Percentiles rank a stretch among this genome's conserved stretches.
phyloP scores from a whole-genome alignment of 2,113 vertebrate species.

The Vidua chalybeata region DNA sequence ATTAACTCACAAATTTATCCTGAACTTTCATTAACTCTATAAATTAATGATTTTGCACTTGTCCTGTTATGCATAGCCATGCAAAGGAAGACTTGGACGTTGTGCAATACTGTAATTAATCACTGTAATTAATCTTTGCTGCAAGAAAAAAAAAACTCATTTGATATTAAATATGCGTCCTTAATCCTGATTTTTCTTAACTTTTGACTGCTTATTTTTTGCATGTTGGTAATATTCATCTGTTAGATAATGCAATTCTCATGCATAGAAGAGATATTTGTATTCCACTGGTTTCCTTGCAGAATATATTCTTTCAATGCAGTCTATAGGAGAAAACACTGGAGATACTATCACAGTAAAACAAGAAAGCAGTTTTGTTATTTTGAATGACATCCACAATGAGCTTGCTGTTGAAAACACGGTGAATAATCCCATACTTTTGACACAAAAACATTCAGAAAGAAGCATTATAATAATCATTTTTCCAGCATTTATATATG shows the following conservation, averaged over 20 bases:
- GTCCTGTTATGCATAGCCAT: neutral
- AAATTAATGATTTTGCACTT: neutral
- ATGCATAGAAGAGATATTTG: neutral
- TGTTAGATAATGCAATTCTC: neutral
- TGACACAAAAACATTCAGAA: neutral
- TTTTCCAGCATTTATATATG: neutral
- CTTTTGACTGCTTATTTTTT: neutral
- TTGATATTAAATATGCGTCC: neutral
- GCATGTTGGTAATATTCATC: neutral
- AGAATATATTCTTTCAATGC: neutral
- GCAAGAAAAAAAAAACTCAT: neutral
- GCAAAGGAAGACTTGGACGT: neutral
- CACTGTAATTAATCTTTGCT: neutral
- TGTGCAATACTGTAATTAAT: neutral
- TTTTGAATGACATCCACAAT: neutral
- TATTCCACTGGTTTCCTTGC: neutral
- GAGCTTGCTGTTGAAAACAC: neutral
- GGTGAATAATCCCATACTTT: neutral
- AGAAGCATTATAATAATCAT: neutral
- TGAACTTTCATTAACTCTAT: neutral
- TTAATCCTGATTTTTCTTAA: neutral
- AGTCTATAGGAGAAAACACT: neutral
- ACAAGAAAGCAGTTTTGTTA: neutral
- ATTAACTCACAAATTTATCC: neutral
- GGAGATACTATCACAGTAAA: neutral